Conservation (phyloP, 2,113 vertebrate genomes). For the Brevimyrus niger region DNA sequence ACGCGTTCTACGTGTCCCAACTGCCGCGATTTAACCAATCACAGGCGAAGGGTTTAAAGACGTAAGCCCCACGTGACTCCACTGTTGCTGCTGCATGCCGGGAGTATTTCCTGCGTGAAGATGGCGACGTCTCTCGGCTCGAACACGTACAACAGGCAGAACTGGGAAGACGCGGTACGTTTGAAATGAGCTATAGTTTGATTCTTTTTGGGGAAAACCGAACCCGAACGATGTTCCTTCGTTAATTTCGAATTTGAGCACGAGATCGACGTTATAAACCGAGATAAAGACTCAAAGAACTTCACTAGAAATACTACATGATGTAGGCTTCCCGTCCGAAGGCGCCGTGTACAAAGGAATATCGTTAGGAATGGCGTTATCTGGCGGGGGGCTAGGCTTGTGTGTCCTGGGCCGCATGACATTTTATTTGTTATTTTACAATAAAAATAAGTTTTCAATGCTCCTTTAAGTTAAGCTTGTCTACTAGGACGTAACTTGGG, state of each 20-base stretch:
- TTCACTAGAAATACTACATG: neutral
- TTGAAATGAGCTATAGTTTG: neutral
- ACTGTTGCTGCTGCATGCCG: neutral
- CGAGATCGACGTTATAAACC: neutral
- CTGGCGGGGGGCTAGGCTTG: neutral
- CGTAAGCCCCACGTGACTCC: neutral
- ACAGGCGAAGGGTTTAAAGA: neutral
- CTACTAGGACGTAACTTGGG: neutral
- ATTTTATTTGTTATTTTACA: neutral
- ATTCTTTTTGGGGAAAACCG: neutral
- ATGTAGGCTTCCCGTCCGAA: neutral
- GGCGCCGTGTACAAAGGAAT: neutral
- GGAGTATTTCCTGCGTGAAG: slow-evolving; percentile 37
- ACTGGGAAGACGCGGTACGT: slow-evolving; percentile 94
- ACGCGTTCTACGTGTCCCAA: neutral
- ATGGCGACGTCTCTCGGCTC: slow-evolving; percentile 95
- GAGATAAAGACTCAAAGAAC: neutral
- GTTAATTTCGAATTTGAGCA: neutral
- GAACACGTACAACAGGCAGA: slow-evolving; percentile 96
- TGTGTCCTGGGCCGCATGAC: neutral
- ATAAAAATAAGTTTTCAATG: neutral
- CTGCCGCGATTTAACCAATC: neutral
- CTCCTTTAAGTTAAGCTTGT: neutral
- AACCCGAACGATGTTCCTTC: neutral
- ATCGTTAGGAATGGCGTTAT: neutral